Base-by-base conservation (phyloP, 1,140 invertebrate species). In the Drosophila nannoptera region DNA sequence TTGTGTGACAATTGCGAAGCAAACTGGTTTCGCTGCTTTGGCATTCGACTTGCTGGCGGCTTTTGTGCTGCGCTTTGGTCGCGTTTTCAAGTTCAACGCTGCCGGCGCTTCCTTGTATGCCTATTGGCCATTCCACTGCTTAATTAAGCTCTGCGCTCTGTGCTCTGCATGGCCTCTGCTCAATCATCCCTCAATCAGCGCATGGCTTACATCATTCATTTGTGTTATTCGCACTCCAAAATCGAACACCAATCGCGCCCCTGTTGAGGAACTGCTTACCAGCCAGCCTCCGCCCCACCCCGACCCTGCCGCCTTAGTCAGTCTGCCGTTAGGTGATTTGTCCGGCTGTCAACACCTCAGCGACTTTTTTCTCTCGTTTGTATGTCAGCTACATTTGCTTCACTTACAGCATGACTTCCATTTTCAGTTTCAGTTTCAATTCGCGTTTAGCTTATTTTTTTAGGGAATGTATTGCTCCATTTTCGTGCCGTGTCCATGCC, bases 371-470 rank as follows among this genome's bases (percentile, higher is more conserved):
- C 8, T 22, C 58, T 35, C 50, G 48, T 82, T 81, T 83, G 72
- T 78, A 68, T 83, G 78, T 83, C 80, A 78, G 69, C 65, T 12
- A 50, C 76, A 77, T 84, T 84, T 84, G 80, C 80, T 68, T 73
- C 80, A 83, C 76, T 83, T 83, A 56, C 73, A 54, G 76, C 80
- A 84, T 84, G 80, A 84, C 60, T 82, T 78, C 78, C 61, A 72
- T 60, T 80, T 83, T 76, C 67, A 64, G 35, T 58, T 72, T 77
- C 43, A 45, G 14, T 66, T 73, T 64, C 46, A 31, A 50, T 78
- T 61, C 50, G 6, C 14, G 61, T 67, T 73, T 70, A 43, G 40
- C 58, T 64, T 40, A 55, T 58, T 36, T 58, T 69, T 36, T 50
- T 31, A 31, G 66, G 45, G 60, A 69, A 69, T 55, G 66, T 65